Evolutionary conservation across 2,888 invertebrate genomes (phyloP).

Genomic region (Caenorhabditis angaria): DNA sequence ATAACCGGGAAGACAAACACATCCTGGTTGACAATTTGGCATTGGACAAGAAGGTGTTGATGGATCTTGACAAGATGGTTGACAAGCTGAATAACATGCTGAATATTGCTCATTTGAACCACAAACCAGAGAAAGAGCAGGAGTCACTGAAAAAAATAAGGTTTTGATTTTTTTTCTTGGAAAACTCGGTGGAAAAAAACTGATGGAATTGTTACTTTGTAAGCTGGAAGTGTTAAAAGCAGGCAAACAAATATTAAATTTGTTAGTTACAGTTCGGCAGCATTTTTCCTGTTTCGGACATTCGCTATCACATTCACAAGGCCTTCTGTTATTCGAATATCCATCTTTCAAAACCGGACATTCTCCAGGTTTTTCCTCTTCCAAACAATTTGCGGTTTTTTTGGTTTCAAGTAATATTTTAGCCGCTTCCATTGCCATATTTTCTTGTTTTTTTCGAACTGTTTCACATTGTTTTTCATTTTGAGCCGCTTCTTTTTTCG

Average conservation of each 20-base stretch:
- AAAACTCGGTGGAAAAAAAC: not conserved
- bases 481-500: conserved; percentile 21
- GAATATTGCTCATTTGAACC: conserved; percentile 52
- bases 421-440: conserved; percentile 36
- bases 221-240: not conserved
- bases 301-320: conserved; percentile 51
- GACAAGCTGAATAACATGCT: conserved; percentile 50
- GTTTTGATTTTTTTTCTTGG: too few relatives aligned
- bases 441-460: conserved; percentile 39
- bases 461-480: conserved; percentile 43
- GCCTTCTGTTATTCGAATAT: conserved; percentile 18
- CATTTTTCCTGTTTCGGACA: conserved; percentile 46
- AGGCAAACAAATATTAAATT: conserved; percentile 30
- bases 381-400: conserved; percentile 18
- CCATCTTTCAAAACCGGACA: conserved; percentile 24
- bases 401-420: conserved; percentile 16
- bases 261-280: conserved; percentile 38
- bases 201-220: not conserved
- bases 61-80: conserved; percentile 56
- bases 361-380: conserved; percentile 18
- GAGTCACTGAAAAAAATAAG: conserved; percentile 39
- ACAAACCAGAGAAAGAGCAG: conserved; percentile 44
- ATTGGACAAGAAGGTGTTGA: conserved; percentile 50
- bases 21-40: conserved; percentile 51
- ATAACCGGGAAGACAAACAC: conserved; percentile 55